Evolutionary conservation across 2,888 invertebrate species (phyloP).

Genomic region (Caenorhabditis japonica): DNA sequence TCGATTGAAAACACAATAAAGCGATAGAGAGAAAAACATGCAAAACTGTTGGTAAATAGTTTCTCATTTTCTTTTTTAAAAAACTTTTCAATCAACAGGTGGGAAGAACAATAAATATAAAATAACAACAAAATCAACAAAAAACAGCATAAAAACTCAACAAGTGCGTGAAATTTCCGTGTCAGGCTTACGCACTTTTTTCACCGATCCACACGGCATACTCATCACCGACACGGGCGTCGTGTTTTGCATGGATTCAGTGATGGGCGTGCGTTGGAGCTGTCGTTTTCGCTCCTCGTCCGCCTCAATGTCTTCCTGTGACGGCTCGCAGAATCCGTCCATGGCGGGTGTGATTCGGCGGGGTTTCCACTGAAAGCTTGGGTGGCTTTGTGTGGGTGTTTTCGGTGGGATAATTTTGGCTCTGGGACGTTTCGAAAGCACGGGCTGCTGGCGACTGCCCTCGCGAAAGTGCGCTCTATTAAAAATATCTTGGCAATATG

Average conservation of each 20-base stretch:
- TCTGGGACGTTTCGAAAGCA: not conserved
- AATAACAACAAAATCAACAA: too few relatives aligned
- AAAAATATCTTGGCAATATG: too few relatives aligned
- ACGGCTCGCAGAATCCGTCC: conserved; percentile 21
- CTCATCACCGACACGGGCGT: conserved; percentile 16
- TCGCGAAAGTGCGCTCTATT: too few relatives aligned
- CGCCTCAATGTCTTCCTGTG: conserved; percentile 8
- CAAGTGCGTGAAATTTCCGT: not conserved
- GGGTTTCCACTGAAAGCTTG: conserved; percentile 25
- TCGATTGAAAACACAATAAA: too few relatives aligned
- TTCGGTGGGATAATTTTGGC: not conserved
- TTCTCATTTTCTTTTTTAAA: too few relatives aligned
- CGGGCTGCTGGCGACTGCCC: too few relatives aligned
- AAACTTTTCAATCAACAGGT: too few relatives aligned
- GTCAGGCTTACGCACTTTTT: conserved; percentile 31
- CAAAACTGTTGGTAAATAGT: too few relatives aligned
- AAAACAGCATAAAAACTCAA: not conserved
- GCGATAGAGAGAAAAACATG: too few relatives aligned
- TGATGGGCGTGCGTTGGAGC: conserved; percentile 15
- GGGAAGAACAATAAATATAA: too few relatives aligned
- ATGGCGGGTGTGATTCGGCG: conserved; percentile 24
- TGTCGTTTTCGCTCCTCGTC: conserved; percentile 10
- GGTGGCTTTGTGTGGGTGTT: too few relatives aligned
- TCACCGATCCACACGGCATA: conserved; percentile 17
- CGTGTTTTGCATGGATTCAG: conserved; percentile 4